phyloP scores from a whole-genome alignment of 2,888 invertebrate species.

The Hypena proboscidalis region DNA sequence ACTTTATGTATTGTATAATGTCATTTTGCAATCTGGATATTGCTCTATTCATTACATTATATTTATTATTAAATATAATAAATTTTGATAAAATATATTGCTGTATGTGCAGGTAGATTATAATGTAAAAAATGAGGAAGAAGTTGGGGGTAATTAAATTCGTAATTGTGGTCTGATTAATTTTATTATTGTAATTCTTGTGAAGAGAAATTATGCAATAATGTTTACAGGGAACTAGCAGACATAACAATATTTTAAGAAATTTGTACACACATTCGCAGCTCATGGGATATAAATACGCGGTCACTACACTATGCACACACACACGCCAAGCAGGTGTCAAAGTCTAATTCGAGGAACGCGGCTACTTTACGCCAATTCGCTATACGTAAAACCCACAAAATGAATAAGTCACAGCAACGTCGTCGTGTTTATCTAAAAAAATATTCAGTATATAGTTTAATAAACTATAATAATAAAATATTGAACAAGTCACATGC shows the following conservation, averaged over 20 bases:
- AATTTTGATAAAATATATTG: too few species aligned
- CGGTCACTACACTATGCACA: slow-evolving; percentile 55
- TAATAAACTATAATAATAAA: not conserved
- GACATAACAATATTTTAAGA: too few species aligned
- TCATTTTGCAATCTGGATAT: too few species aligned
- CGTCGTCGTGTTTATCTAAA: not conserved
- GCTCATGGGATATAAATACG: slow-evolving; percentile 54
- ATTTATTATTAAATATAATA: too few species aligned
- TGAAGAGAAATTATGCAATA: not conserved
- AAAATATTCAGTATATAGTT: not conserved
- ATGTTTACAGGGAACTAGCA: too few species aligned
- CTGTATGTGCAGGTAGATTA: too few species aligned
- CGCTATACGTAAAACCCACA: slow-evolving; percentile 10
- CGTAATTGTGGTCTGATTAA: too few species aligned
- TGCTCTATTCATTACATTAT: too few species aligned
- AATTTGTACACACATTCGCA: slow-evolving; percentile 56
- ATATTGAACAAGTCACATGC: slow-evolving; percentile 41
- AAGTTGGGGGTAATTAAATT: too few species aligned
- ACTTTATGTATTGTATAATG: too few species aligned
- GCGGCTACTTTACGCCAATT: slow-evolving; percentile 50
- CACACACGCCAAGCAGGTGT: slow-evolving; percentile 67
- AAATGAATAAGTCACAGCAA: not conserved
- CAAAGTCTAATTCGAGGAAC: slow-evolving; percentile 76
- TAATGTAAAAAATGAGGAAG: too few species aligned
- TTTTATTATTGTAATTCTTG: too few species aligned